These are phyloP conservation scores for Arizona elegans DNA, from an alignment of 2,113 vertebrate species.

Conservation along the genomic window DNA sequence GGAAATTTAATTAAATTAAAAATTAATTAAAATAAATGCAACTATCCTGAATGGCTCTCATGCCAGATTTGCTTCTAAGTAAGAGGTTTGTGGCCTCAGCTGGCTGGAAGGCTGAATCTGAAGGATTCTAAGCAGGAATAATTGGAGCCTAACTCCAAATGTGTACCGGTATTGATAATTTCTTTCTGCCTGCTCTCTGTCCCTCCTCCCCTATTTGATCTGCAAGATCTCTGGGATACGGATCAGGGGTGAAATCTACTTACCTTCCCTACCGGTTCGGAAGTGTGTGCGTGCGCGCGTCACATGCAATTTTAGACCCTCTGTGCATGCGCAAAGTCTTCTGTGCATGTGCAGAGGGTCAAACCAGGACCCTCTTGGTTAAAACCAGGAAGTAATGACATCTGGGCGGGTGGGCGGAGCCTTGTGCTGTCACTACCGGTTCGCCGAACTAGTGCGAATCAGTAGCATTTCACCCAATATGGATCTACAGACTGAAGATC, in stretches of 20 bases:
- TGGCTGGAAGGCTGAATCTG: not conserved
- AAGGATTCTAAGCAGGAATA: not conserved
- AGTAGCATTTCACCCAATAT: not conserved
- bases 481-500: not conserved
- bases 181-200: not conserved
- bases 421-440: no score
- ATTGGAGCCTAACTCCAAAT: not conserved
- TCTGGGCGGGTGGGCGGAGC: no score
- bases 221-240: not conserved
- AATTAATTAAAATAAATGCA: not conserved
- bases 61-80: not conserved
- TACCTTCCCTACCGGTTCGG: no score
- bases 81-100: not conserved
- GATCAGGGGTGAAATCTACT: not conserved
- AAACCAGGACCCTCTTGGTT: no score
- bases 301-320: no score
- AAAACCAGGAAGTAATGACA: no score
- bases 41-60: not conserved
- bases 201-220: not conserved
- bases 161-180: not conserved
- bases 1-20: no score
- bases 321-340: no score
- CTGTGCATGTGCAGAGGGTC: no score
- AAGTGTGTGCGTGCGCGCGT: no score
- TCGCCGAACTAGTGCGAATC: no score